These are phyloP conservation scores for Albula glossodonta DNA, from an alignment of 2,113 vertebrate species.

Conservation along the genomic window DNA sequence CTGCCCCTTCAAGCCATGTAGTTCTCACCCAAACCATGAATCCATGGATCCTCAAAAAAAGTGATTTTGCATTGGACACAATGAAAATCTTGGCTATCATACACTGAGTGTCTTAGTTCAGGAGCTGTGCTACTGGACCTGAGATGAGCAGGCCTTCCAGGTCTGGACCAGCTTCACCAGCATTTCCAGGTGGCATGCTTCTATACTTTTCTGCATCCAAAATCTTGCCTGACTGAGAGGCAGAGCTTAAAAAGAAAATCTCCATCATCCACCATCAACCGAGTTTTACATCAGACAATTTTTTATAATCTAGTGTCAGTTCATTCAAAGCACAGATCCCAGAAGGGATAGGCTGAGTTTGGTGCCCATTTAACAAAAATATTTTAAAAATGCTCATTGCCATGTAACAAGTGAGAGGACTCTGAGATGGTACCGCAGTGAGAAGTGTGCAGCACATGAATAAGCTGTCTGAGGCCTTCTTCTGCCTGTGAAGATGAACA, in stretches of 20 bases:
- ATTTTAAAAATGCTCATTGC: conserved; percentile 1
- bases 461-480: conserved; percentile 11
- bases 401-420: background rate
- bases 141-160: background rate
- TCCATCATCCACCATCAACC: background rate
- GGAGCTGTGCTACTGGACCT: background rate
- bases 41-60: background rate
- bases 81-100: background rate
- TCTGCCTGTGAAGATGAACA: conserved; percentile 5
- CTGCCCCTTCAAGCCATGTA: background rate
- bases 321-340: background rate
- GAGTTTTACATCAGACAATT: background rate
- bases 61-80: background rate
- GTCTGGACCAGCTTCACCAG: background rate
- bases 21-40: background rate
- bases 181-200: background rate
- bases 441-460: conserved; percentile 4
- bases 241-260: too few species aligned
- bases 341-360: background rate
- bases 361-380: background rate
- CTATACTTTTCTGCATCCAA: background rate
- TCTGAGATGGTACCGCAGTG: background rate
- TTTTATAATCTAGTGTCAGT: background rate
- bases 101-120: background rate
- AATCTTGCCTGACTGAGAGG: too few species aligned